A percentile compares a stretch with the other conserved stretches of the same genome.
Evolutionary conservation across 2,888 invertebrate genomes (phyloP).

Genomic region (Apotomis betuletana): DNA sequence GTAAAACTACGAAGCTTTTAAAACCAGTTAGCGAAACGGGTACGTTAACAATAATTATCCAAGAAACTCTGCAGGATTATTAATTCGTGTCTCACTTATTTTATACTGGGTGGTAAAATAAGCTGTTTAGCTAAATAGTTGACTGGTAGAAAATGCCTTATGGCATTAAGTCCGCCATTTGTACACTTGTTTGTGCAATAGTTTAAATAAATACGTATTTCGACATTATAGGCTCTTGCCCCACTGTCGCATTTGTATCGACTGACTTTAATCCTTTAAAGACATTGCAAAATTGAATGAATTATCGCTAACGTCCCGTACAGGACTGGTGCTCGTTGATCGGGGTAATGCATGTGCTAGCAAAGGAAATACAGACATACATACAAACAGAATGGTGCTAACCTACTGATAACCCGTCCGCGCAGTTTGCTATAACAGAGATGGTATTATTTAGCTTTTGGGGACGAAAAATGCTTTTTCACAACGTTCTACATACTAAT

Average conservation of each 20-base stretch:
- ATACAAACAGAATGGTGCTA: conserved; percentile 78
- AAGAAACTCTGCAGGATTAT: no score
- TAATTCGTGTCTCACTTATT: no score
- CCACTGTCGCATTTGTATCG: no score
- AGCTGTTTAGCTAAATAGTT: no score
- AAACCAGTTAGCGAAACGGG: background rate
- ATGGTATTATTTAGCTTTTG: conserved; percentile 54
- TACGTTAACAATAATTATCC: conserved; percentile 1
- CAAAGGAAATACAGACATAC: conserved; percentile 41
- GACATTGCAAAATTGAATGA: background rate
- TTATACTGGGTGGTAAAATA: no score
- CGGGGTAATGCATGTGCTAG: conserved; percentile 19
- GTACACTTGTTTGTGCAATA: no score
- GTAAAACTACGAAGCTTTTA: conserved; percentile 19
- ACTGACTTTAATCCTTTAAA: no score
- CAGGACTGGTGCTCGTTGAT: background rate
- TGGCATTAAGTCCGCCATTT: no score
- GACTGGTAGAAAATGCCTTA: no score
- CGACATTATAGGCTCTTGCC: no score
- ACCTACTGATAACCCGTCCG: conserved; percentile 91
- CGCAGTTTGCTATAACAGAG: conserved; percentile 89
- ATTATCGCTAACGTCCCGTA: background rate
- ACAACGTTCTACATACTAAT: background rate
- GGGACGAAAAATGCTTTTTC: conserved; percentile 39
- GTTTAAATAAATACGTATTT: no score